Evolutionary conservation across 2,113 vertebrate species (phyloP), one percentile per base, ranked within the genome.

Genomic region (Leptobrachium ailaonicum): DNA sequence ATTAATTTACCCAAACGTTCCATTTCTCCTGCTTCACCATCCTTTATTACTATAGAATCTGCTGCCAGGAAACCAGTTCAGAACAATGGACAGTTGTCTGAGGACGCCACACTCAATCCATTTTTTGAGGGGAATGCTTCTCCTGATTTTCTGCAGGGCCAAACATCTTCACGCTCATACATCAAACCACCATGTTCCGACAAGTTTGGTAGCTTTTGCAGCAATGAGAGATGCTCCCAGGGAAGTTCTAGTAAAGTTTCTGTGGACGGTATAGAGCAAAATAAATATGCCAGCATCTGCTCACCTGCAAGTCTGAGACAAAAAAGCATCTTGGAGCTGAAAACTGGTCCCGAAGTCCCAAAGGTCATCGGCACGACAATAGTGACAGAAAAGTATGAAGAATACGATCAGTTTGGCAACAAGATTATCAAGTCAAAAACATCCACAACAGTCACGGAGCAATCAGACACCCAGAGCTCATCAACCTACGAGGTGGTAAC

Each of bases 1-100:
- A 84, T 89, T 13, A 79, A 0, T 2, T 0, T 85, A 66, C 93
- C 93, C 40, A 86, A 86, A n/a, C 87, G 77, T 0, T 82, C 83
- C 47, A 90, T 86, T 42, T 92, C 95, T 69, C 89, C 89, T 45
- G 93, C 93, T 4, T 95, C 95, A 14, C 95, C 95, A 40, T 94
- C 91, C 2, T 97, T 94, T 73, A 97, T 96, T 85, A 89, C 95
- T 64, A 94, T 95, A 0, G 92, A 96, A 54, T 97, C 94, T 4
- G 92, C 93, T 50, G 90, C 92, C 13, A 92, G 92, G 84, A 96
- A 94, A 82, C 85, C 87, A 10, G 62, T 71, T 1, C 88, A 91
- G 6, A 80, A 87, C 9, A 80, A 41, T 32, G 53, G 42, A 1
- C 44, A 13, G 8, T 58, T 6, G 11, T 12, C 12, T 4, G 3